A percentile compares a stretch with the other conserved stretches of the same genome.
Evolutionary conservation across 2,888 invertebrate genomes (phyloP).

Genomic region (Himalopsyche tibetana): DNA sequence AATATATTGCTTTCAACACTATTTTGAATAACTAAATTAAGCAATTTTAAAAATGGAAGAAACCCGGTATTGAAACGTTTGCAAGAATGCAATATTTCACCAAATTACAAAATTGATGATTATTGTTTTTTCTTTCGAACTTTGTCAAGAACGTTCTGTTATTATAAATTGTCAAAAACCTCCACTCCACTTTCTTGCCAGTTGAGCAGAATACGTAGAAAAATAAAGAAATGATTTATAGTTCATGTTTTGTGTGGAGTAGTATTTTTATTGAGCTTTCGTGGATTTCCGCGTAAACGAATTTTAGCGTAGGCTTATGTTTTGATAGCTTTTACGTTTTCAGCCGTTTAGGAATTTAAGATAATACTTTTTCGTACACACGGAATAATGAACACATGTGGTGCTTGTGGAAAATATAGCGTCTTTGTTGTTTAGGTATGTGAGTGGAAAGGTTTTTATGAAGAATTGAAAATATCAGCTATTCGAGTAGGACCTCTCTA

Average conservation of each 20-base stretch:
- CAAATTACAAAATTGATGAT: too few species aligned
- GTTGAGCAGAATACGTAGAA: too few species aligned
- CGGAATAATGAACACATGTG: slow-evolving; percentile 24
- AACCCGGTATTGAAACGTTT: too few species aligned
- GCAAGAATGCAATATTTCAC: too few species aligned
- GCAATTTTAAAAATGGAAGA: too few species aligned
- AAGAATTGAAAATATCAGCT: slow-evolving; percentile 8
- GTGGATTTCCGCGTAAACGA: background rate
- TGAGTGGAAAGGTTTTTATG: background rate
- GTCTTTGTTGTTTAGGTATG: background rate
- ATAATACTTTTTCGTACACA: background rate
- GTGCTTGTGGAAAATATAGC: slow-evolving; percentile 1
- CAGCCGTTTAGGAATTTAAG: slow-evolving; percentile 10
- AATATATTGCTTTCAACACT: too few species aligned
- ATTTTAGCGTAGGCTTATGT: background rate
- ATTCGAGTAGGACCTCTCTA: background rate
- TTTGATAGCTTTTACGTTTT: slow-evolving; percentile 24
- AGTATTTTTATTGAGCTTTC: background rate
- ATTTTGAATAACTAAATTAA: too few species aligned
- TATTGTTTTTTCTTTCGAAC: too few species aligned
- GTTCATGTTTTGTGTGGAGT: slow-evolving; percentile 1
- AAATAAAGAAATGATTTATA: background rate
- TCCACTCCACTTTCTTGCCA: too few species aligned
- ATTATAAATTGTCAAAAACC: too few species aligned
- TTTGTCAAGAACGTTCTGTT: too few species aligned